Percentiles rank a stretch among this genome's conserved stretches.
These are phyloP conservation scores for Escarpia spicata DNA, from an alignment of 2,888 invertebrate species.

Conservation along the genomic window DNA sequence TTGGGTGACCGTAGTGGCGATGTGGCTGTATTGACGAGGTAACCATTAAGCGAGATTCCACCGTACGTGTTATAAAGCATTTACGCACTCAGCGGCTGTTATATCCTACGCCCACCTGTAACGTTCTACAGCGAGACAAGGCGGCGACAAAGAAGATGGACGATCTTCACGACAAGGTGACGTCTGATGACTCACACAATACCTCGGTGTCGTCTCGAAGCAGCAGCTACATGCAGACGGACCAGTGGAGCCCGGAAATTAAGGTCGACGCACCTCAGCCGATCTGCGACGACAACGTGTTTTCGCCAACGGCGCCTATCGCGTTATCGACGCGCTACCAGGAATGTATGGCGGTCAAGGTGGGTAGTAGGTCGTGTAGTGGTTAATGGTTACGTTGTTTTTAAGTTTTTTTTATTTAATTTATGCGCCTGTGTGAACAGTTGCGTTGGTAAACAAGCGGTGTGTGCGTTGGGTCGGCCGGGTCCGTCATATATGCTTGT, in stretches of 20 bases:
- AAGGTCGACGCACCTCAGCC: background rate
- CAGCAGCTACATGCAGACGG: constrained; percentile 22
- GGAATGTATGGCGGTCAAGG: background rate
- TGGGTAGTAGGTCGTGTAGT: background rate
- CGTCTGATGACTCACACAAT: background rate
- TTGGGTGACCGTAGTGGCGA: background rate
- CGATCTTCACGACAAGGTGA: background rate
- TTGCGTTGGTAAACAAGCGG: too few relatives aligned
- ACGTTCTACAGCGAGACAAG: background rate
- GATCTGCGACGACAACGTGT: background rate
- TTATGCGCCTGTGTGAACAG: background rate
- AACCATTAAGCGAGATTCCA: background rate
- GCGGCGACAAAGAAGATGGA: background rate
- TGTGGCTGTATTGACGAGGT: background rate
- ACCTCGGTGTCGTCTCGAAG: background rate
- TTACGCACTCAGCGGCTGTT: background rate
- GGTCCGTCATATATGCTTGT: too few relatives aligned
- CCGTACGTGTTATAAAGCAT: background rate
- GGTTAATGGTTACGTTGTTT: background rate
- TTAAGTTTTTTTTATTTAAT: background rate
- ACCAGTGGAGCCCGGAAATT: constrained; percentile 24
- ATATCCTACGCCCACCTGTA: background rate
- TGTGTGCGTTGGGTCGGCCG: too few relatives aligned
- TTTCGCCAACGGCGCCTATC: background rate
- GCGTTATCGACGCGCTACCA: background rate